Percentiles rank a stretch among this genome's conserved stretches.
phyloP scores from a whole-genome alignment of 2,888 invertebrate species.

The Dryomyza anilis region DNA sequence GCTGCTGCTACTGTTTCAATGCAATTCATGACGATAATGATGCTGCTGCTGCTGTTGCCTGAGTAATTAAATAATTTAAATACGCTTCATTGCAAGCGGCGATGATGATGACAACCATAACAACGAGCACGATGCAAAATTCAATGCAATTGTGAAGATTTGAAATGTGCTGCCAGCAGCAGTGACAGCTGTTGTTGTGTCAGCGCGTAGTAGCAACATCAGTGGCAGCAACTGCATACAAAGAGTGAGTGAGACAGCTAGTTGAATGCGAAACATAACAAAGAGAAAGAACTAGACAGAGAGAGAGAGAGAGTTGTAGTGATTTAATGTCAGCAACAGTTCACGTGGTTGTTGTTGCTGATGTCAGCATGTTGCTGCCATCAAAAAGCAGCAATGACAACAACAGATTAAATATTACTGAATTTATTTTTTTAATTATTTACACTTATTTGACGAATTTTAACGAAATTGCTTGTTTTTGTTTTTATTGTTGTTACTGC shows the following conservation, averaged over 20 bases:
- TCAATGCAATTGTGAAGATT: background rate
- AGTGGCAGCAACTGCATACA: background rate
- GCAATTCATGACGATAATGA: background rate
- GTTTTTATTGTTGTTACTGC: no score
- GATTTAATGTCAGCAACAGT: no score
- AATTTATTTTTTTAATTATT: background rate
- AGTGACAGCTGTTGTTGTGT: background rate
- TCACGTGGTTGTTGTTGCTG: background rate
- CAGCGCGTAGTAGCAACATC: background rate
- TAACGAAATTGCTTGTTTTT: no score
- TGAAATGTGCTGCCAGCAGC: conserved; percentile 1
- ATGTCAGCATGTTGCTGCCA: background rate
- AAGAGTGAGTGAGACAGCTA: background rate
- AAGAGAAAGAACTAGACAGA: background rate
- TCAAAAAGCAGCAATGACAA: background rate
- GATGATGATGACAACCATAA: no score
- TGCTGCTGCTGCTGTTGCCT: background rate
- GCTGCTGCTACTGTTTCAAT: background rate
- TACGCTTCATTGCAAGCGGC: background rate
- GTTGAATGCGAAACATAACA: background rate
- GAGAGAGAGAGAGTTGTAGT: no score
- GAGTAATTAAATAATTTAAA: conserved; percentile 16
- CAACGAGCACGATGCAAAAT: background rate
- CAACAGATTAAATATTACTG: background rate
- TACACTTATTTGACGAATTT: background rate